A percentile compares a stretch with the other conserved stretches of the same genome.
These are phyloP conservation scores for Polymixis lichenea DNA, from an alignment of 2,888 invertebrate species.

Conservation along the genomic window DNA sequence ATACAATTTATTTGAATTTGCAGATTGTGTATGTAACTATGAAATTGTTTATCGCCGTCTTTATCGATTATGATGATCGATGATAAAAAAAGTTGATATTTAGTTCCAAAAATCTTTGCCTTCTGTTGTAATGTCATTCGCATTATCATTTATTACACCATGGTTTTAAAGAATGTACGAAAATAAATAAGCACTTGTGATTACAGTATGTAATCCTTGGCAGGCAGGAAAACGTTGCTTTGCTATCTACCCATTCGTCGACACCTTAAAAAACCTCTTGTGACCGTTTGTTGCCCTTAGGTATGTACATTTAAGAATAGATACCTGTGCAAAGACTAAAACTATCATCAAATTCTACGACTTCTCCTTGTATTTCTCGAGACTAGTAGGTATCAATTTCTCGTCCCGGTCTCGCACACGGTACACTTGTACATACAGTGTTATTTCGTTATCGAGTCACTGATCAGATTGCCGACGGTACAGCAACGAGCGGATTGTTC, in stretches of 20 bases:
- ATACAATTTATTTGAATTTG: neutral
- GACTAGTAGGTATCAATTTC: slow-evolving; percentile 29
- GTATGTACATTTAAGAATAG: neutral
- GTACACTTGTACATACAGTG: slow-evolving; percentile 22
- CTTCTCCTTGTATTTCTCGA: neutral
- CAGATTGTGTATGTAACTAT: neutral
- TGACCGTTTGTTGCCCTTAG: neutral
- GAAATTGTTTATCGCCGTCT: neutral
- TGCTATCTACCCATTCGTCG: neutral
- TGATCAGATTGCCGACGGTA: slow-evolving; percentile 44
- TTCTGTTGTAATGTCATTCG: neutral
- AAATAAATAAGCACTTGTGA: neutral
- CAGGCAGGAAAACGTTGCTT: neutral
- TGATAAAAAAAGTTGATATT: neutral
- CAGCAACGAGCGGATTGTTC: slow-evolving; percentile 55
- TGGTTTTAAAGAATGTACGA: neutral
- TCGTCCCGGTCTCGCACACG: neutral
- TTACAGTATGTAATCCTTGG: neutral
- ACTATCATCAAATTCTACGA: neutral
- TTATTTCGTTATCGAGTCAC: slow-evolving; percentile 48
- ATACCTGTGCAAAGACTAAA: too few species aligned
- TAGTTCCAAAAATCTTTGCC: neutral
- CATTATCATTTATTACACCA: neutral
- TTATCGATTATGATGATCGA: neutral
- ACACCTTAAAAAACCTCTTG: neutral